Evolutionary conservation across 2,888 invertebrate species (phyloP), one percentile per base, ranked within the genome.

Genomic region (Hemicrepidius hirtus): DNA sequence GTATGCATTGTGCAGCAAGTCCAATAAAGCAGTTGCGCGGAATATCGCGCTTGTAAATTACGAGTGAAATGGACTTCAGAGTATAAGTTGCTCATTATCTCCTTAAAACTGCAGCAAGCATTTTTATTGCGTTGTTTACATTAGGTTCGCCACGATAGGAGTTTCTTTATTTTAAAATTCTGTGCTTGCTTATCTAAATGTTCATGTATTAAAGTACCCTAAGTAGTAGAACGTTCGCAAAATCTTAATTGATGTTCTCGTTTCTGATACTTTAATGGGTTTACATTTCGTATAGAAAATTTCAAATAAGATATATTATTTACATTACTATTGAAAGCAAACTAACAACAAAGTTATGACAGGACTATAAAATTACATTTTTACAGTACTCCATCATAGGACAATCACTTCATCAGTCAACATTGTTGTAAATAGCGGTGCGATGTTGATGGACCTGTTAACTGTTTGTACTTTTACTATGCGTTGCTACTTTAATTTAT

Each of bases 111-210:
- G 18, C 55, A 57, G n/a, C 20, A 28, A 64, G 16, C 35, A 41
- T 65, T 55, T 66, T 66, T 66, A 66, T 66, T 57, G 66, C 41
- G 66, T 32, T 55, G 65, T 55, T 66, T 66, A 66, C 66, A 66
- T 66, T 66, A 21, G 40, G 28, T 57, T 41, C 16, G 44, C 66
- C 55, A 28, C 66, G 66, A 66, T 55, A 12, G 28, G 28, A 66
- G 44, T 32, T 32, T 66, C 50, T 64, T 13, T 20, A 10, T 40
- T 13, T 66, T 37, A 24, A 65, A 37, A 66, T 37, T 44, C 50
- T 44, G 28, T 18, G 41, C 21, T 57, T 57, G 12, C 28, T 66
- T 57, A 55, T 66, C 66, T 46, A 18, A 63, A 35, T 32, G 63
- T 12, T n/a, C 44, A 35, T 32, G 49, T 10, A 18, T 18, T 46